These are phyloP conservation scores for Leptodactylus fallax DNA, from an alignment of 2,797 vertebrate genomes.

Conservation along the genomic window DNA sequence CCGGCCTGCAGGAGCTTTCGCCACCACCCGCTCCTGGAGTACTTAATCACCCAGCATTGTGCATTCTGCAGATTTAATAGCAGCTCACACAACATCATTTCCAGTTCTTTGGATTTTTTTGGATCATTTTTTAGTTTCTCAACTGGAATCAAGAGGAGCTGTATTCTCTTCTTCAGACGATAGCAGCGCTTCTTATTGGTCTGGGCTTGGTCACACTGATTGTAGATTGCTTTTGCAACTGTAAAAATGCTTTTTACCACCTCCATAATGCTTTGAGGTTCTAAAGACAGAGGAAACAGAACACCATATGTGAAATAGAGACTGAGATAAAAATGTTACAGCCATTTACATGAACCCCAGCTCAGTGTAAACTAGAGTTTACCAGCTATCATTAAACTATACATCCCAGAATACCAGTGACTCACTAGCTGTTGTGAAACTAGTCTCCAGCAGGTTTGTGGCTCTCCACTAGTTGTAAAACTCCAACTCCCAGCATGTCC, in stretches of 20 bases:
- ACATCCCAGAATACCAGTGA: background rate
- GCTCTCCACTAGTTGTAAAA: background rate
- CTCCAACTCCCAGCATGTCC: background rate
- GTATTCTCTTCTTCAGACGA: constrained; percentile 75
- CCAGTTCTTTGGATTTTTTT: constrained; percentile 33
- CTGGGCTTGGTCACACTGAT: constrained; percentile 76
- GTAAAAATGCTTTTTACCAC: constrained; percentile 73
- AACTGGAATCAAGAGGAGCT: constrained; percentile 74
- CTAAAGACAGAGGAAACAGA: background rate
- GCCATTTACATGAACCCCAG: too few species aligned
- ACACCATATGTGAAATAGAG: background rate
- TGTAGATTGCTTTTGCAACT: constrained; percentile 73
- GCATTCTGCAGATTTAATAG: constrained; percentile 73
- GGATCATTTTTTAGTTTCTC: constrained; percentile 65
- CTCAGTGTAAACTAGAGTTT: too few species aligned
- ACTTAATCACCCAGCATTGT: constrained; percentile 74
- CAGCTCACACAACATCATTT: constrained; percentile 72
- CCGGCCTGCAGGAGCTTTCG: constrained; percentile 72
- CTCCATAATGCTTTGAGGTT: constrained; percentile 75
- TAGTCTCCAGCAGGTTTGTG: background rate
- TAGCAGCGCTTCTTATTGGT: constrained; percentile 81
- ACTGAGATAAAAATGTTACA: too few species aligned
- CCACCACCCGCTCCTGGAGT: constrained; percentile 68
- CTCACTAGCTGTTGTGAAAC: background rate
- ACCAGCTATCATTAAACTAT: background rate